A percentile compares a stretch with the other conserved stretches of the same genome.
These are phyloP conservation scores for Drosophila pruinosa DNA, from an alignment of 1,140 invertebrate species.

Conservation along the genomic window DNA sequence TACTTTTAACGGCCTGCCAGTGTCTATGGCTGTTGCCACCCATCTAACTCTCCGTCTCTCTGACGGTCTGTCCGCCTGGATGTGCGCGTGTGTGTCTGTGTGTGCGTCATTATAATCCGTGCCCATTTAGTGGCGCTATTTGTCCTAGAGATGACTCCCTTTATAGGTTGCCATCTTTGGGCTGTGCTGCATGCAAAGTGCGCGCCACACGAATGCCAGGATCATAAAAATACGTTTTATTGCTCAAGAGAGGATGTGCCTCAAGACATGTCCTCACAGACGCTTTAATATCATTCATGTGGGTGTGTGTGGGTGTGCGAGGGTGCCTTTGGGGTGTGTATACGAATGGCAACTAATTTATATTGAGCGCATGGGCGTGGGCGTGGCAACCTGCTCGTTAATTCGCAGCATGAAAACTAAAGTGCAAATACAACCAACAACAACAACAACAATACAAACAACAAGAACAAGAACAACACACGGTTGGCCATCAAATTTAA, in stretches of 20 bases:
- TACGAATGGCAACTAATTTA: constrained; percentile 68
- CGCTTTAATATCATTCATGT: constrained; percentile 60
- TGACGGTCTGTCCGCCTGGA: neutral
- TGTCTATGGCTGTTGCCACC: neutral
- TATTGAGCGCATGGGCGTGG: constrained; percentile 41
- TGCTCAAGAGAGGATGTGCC: constrained; percentile 68
- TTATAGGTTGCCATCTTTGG: constrained; percentile 57
- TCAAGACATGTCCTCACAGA: constrained; percentile 64
- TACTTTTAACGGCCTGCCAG: constrained; percentile 65
- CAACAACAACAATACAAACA: constrained; percentile 7
- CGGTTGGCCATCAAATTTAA: constrained; percentile 71
- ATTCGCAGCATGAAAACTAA: constrained; percentile 78
- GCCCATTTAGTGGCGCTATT: constrained; percentile 77
- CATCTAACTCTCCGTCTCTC: neutral
- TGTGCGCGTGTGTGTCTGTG: constrained; percentile 15
- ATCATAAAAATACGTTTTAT: constrained; percentile 80
- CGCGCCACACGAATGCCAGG: constrained; percentile 60
- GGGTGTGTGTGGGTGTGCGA: constrained; percentile 2
- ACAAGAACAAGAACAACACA: constrained; percentile 18
- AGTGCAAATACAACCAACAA: constrained; percentile 56
- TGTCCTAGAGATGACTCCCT: constrained; percentile 75
- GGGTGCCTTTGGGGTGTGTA: constrained; percentile 5
- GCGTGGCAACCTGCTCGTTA: constrained; percentile 62
- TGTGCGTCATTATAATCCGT: constrained; percentile 76
- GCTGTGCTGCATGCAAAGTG: constrained; percentile 68